Base-by-base conservation (phyloP, 2,888 invertebrate species). In the Trypoxylon attenuatum region DNA sequence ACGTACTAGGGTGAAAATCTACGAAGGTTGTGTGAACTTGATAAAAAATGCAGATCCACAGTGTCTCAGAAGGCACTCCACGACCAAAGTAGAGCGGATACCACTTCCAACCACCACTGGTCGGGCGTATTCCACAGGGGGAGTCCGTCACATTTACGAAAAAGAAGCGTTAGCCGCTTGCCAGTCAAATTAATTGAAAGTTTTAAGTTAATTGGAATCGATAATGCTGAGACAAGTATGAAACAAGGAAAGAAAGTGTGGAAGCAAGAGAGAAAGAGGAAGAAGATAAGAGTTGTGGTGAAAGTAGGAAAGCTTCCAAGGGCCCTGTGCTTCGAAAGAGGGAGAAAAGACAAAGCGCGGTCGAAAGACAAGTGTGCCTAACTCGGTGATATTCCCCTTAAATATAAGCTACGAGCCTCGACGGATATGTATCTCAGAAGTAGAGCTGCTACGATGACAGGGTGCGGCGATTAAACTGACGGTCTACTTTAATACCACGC, bases 101-200 rank as follows among this genome's bases (percentile, higher is more conserved):
- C n/a, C n/a, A n/a, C n/a, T n/a, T n/a, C n/a, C n/a, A 83, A 82
- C 77, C 73, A 71, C 58, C 69, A 56, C 54, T 15, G 51, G 27
- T 55, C 59, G 51, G 62, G 74, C 73, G n/a, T 81, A 79, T 76
- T 71, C 67, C 65, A 64, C 68, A 52, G 22, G 64, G 42, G 42
- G 27, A 47, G 41, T 42, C 54, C 62, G 60, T 66, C 72, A 69
- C 74, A 74, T 74, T 72, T 74, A 72, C 64, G 64, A 66, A 56
- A 66, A 59, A 74, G 72, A 69, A 74, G 69, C 70, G 77, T 64
- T 54, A 69, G 67, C 68, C 71, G 74, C 74, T 72, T 77, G 80
- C 79, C 81, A 80, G 79, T 66, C 62, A 75, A 78, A 83, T 82
- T 81, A 82, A 83, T 82, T 79, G 81, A 81, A 83, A 82, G 75